These are phyloP conservation scores for Cryptoprocta ferox DNA, from an alignment of 2,797 vertebrate species.

Conservation along the genomic window DNA sequence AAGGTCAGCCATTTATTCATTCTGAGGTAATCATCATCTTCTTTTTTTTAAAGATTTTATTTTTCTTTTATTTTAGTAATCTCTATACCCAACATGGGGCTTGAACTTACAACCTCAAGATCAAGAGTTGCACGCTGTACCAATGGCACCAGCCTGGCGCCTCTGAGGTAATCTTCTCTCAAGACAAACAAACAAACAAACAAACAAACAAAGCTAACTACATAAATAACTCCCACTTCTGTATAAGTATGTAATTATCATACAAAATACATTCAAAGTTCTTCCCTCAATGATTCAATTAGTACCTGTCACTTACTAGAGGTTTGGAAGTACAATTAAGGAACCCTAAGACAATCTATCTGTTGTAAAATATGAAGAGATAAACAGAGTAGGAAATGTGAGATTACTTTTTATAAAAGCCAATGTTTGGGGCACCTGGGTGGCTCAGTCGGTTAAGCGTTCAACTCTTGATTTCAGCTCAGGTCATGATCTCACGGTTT, in stretches of 20 bases:
- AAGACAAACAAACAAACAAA: background rate
- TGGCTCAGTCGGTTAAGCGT: too few relatives aligned
- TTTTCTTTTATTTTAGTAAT: background rate
- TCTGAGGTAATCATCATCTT: background rate
- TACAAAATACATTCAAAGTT: slow-evolving; percentile 3
- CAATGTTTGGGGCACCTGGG: too few relatives aligned
- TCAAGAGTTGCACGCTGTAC: background rate
- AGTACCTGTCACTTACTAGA: background rate
- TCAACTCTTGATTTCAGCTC: too few relatives aligned
- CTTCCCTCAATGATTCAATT: background rate
- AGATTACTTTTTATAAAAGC: slow-evolving; percentile 56
- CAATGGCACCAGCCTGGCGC: background rate
- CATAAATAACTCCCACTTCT: background rate
- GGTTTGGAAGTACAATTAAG: slow-evolving; percentile 13
- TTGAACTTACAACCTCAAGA: background rate
- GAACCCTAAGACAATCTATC: slow-evolving; percentile 26
- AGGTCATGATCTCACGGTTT: too few relatives aligned
- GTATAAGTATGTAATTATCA: background rate
- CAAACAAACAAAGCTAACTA: background rate
- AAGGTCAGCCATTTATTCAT: slow-evolving; percentile 19
- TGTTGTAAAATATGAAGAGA: slow-evolving; percentile 60
- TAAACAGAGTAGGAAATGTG: slow-evolving; percentile 27
- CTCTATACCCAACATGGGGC: background rate
- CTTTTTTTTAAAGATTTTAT: background rate
- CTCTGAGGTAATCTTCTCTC: background rate